These are phyloP conservation scores for Ibidorhyncha struthersii DNA, from an alignment of 2,113 vertebrate species.

Conservation along the genomic window DNA sequence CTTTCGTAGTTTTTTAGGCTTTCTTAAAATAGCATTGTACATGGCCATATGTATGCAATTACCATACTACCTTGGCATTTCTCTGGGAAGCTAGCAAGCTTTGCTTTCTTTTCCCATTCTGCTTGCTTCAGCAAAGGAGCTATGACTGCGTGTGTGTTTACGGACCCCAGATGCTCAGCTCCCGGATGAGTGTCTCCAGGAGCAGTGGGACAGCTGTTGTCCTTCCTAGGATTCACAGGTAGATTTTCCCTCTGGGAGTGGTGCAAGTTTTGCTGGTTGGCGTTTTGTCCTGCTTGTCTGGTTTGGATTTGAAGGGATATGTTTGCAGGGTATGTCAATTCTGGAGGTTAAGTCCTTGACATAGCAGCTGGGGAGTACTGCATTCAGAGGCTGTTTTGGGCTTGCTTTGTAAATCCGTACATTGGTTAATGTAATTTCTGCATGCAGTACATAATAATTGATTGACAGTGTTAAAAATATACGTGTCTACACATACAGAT, in stretches of 20 bases:
- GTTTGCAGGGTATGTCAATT: neutral
- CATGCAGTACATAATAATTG: neutral
- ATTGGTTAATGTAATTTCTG: neutral
- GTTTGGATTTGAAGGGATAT: neutral
- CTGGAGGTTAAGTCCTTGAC: neutral
- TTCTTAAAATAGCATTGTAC: neutral
- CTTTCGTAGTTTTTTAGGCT: neutral
- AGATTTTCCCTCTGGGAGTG: neutral
- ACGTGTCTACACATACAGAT: neutral
- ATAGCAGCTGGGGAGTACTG: neutral
- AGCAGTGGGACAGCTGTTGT: conserved; percentile 1
- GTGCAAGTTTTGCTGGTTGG: neutral
- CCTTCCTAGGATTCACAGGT: neutral
- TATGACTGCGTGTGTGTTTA: neutral
- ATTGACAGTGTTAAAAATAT: neutral
- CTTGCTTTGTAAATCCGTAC: neutral
- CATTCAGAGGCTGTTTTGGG: neutral
- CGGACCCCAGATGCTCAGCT: neutral
- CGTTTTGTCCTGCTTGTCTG: conserved; percentile 23
- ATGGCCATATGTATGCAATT: neutral
- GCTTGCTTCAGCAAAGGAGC: neutral
- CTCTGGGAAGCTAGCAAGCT: neutral
- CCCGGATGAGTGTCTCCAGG: neutral
- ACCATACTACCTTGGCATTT: neutral
- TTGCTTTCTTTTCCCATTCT: neutral